Percentiles rank a stretch among this genome's conserved stretches.
phyloP scores from a whole-genome alignment of 1,140 invertebrate species.

The Drosophila kohkoa region DNA sequence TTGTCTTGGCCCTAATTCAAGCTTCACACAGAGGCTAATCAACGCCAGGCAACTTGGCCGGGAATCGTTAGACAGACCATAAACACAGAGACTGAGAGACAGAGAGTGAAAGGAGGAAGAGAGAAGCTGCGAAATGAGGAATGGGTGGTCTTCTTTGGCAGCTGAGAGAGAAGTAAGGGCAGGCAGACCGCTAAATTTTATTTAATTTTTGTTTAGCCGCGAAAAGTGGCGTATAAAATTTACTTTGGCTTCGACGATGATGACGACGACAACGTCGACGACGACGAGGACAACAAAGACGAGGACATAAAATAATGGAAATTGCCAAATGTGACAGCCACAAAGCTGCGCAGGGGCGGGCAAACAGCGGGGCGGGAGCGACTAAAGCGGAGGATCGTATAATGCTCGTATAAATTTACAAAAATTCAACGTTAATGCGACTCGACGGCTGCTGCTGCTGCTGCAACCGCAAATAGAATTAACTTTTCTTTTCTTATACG shows the following conservation, averaged over 20 bases:
- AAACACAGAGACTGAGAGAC: neutral
- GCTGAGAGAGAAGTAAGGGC: neutral
- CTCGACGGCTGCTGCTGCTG: conserved; percentile 40
- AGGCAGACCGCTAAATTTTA: conserved; percentile 82
- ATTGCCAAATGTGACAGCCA: conserved; percentile 82
- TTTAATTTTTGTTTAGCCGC: conserved; percentile 82
- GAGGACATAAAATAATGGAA: conserved; percentile 81
- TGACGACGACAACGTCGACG: conserved; percentile 38
- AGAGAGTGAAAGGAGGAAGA: neutral
- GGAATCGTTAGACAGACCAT: conserved; percentile 80
- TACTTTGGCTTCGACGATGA: conserved; percentile 72
- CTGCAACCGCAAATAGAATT: conserved; percentile 77
- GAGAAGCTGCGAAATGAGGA: conserved; percentile 11
- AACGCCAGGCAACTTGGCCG: conserved; percentile 78
- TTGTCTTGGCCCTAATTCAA: conserved; percentile 80
- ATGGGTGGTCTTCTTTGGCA: conserved; percentile 16
- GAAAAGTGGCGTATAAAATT: conserved; percentile 83
- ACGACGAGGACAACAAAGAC: conserved; percentile 50
- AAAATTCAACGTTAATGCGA: conserved; percentile 74
- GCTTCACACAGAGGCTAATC: conserved; percentile 77
- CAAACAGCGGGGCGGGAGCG: neutral
- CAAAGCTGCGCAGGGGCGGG: conserved; percentile 61
- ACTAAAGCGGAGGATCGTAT: conserved; percentile 65
- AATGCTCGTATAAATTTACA: conserved; percentile 79
- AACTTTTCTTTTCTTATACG: conserved; percentile 55